phyloP scores from a whole-genome alignment of 2,797 vertebrate genomes.

The Platyrinchus mystaceus region DNA sequence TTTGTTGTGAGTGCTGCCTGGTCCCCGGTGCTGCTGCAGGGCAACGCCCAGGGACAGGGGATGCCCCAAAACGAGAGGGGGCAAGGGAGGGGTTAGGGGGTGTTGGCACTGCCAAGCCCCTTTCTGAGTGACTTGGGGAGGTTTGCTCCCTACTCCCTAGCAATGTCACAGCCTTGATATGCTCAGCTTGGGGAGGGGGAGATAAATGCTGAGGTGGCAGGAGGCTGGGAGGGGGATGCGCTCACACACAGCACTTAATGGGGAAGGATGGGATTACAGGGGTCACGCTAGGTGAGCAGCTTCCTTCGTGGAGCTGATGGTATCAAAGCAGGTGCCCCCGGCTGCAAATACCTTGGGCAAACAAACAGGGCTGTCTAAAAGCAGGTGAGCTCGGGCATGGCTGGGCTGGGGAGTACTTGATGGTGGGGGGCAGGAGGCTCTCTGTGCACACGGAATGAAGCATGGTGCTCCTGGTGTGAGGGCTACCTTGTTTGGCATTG shows the following conservation, averaged over 20 bases:
- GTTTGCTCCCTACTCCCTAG: not conserved
- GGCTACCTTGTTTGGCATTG: not conserved
- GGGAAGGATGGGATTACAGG: conserved; percentile 74
- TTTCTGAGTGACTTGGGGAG: not conserved
- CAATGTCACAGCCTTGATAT: not conserved
- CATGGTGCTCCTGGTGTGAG: not conserved
- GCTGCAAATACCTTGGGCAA: conserved; percentile 74
- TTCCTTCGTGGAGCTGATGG: conserved; percentile 67
- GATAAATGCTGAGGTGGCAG: conserved; percentile 59
- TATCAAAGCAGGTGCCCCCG: conserved; percentile 72
- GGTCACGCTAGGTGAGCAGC: conserved; percentile 74
- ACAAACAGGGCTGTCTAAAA: conserved; percentile 66
- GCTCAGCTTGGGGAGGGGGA: not conserved
- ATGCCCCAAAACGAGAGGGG: not conserved
- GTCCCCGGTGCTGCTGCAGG: not conserved
- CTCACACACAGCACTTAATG: conserved; percentile 53
- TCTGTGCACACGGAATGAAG: not conserved
- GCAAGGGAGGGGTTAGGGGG: accelerated
- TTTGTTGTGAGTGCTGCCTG: accelerated
- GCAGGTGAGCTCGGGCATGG: conserved; percentile 3
- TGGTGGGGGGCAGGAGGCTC: not conserved
- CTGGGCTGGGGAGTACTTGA: not conserved
- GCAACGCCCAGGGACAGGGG: not conserved
- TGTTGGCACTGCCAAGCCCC: not conserved
- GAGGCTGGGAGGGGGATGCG: conserved; percentile 5